A percentile compares a stretch with the other conserved stretches of the same genome.
phyloP scores from a whole-genome alignment of 2,888 invertebrate species.

The Agapostemon virescens region DNA sequence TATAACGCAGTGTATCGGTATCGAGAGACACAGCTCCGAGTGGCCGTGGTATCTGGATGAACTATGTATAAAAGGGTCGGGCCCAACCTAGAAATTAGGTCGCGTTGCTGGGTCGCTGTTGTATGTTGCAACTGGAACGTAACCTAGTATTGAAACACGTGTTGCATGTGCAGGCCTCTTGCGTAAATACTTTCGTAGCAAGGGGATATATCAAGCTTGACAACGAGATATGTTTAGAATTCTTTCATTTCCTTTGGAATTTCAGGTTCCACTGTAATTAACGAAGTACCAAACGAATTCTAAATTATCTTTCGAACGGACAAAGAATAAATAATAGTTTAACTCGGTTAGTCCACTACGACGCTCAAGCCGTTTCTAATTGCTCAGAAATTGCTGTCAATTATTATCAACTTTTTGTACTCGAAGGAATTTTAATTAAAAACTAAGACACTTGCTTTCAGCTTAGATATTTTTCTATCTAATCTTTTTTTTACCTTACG shows the following conservation, averaged over 20 bases:
- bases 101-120: slow-evolving; percentile 43
- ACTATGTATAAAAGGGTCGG: slow-evolving; percentile 61
- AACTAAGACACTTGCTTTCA: too few relatives aligned
- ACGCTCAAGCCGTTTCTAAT: too few relatives aligned
- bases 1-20: slow-evolving; percentile 57
- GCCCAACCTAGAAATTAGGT: slow-evolving; percentile 64
- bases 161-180: slow-evolving; percentile 31
- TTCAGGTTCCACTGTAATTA: neutral
- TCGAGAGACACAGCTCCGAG: slow-evolving; percentile 34
- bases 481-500: too few relatives aligned
- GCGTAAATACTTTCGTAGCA: slow-evolving; percentile 10
- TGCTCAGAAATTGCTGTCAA: too few relatives aligned
- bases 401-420: too few relatives aligned
- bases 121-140: slow-evolving; percentile 55
- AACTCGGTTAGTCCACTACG: too few relatives aligned
- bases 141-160: slow-evolving; percentile 46
- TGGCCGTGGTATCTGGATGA: slow-evolving; percentile 50
- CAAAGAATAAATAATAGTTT: neutral
- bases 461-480: too few relatives aligned
- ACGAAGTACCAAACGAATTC: neutral
- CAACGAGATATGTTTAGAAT: neutral
- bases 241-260: neutral
- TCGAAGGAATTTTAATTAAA: too few relatives aligned
- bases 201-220: neutral
- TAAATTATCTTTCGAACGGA: neutral